These are phyloP conservation scores for Potamilus streckersoni DNA, from an alignment of 1,140 invertebrate genomes.

Conservation along the genomic window DNA sequence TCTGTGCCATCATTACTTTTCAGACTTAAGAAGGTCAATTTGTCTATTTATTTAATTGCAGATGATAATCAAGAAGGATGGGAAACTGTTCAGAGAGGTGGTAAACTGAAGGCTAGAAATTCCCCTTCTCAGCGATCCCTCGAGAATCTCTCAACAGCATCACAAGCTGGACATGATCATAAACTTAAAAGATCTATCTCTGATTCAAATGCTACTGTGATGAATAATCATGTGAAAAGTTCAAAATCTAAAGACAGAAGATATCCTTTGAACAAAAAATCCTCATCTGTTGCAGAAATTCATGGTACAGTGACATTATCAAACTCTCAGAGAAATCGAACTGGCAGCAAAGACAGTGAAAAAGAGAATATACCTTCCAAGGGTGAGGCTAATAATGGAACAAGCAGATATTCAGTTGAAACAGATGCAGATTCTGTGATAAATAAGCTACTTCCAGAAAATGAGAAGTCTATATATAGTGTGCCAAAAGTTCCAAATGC, in stretches of 20 bases:
- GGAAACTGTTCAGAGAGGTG: conserved; percentile 75
- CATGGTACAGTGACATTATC: background rate
- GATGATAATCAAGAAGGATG: conserved; percentile 72
- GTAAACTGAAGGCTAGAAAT: conserved; percentile 53
- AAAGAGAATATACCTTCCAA: conserved; percentile 58
- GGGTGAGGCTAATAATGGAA: background rate
- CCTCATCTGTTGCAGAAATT: conserved; percentile 4
- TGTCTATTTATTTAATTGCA: conserved; percentile 13
- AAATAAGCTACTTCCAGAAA: too few relatives aligned
- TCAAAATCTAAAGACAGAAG: background rate
- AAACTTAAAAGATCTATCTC: conserved; percentile 28
- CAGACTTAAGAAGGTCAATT: too few relatives aligned
- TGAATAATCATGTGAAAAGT: conserved; percentile 2
- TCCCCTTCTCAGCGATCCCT: conserved; percentile 63
- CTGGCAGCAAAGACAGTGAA: conserved; percentile 56
- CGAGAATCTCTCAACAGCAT: conserved; percentile 41
- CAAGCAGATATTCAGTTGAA: too few relatives aligned
- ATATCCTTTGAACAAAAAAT: conserved; percentile 1
- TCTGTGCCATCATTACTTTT: too few relatives aligned
- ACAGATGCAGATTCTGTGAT: too few relatives aligned
- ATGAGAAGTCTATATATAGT: too few relatives aligned
- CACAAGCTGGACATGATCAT: conserved; percentile 18
- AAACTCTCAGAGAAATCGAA: conserved; percentile 19
- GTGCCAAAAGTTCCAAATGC: too few relatives aligned
- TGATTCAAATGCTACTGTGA: conserved; percentile 29